Conservation (phyloP, 2,888 invertebrate species). For the Dioctria linearis region DNA sequence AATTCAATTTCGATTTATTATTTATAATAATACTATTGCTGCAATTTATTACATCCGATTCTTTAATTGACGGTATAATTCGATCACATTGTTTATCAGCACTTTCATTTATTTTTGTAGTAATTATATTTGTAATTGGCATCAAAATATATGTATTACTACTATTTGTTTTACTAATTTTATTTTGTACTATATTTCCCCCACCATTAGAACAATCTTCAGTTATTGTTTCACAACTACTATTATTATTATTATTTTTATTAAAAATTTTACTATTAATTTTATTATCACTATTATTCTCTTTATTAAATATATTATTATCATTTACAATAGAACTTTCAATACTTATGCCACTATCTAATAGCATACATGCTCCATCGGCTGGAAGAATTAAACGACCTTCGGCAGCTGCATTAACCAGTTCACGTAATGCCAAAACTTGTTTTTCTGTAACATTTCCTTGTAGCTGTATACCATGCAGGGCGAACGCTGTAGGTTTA, state of each 20-base stretch:
- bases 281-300: conserved; percentile 27
- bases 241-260: background rate
- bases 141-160: conserved; percentile 47
- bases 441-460: conserved; percentile 71
- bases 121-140: conserved; percentile 44
- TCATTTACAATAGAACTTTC: conserved; percentile 69
- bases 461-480: conserved; percentile 71
- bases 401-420: conserved; percentile 71
- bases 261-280: conserved; percentile 22
- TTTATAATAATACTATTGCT: conserved; percentile 25
- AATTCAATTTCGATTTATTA: conserved; percentile 58
- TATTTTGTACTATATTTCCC: background rate
- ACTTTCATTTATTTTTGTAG: conserved; percentile 30
- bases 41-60: background rate
- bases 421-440: conserved; percentile 69
- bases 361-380: conserved; percentile 70
- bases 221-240: conserved; percentile 1
- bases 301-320: conserved; percentile 26
- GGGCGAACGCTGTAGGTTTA: conserved; percentile 70
- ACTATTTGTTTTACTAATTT: background rate
- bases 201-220: background rate
- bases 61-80: background rate
- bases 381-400: conserved; percentile 70
- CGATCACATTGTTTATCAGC: conserved; percentile 12
- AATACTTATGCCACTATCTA: conserved; percentile 70